phyloP scores from a whole-genome alignment of 1,140 invertebrate genomes.

The Aricia agestis region DNA sequence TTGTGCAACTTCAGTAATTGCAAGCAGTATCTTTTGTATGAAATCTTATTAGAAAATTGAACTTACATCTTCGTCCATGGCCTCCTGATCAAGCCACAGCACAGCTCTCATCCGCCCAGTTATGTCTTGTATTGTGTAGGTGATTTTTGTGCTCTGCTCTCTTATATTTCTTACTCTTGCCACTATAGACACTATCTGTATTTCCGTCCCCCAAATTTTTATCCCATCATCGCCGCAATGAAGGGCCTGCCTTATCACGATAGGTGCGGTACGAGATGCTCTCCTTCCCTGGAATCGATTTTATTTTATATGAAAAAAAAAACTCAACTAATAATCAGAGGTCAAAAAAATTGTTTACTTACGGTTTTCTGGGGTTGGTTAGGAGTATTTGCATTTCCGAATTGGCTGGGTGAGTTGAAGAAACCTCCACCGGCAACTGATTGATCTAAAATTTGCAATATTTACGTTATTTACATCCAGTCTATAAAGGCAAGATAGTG shows the following conservation, averaged over 20 bases:
- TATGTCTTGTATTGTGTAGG: constrained; percentile 80
- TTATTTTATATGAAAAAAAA: neutral
- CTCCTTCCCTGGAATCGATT: constrained; percentile 51
- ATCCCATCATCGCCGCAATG: constrained; percentile 77
- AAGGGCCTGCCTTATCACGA: constrained; percentile 78
- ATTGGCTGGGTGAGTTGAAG: constrained; percentile 67
- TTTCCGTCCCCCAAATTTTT: constrained; percentile 75
- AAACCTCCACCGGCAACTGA: constrained; percentile 66
- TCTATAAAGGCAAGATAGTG: too few relatives aligned
- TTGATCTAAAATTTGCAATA: constrained; percentile 55
- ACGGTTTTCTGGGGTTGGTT: constrained; percentile 66
- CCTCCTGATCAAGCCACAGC: constrained; percentile 76
- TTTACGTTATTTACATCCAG: neutral
- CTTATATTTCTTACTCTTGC: constrained; percentile 78
- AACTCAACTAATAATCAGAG: neutral
- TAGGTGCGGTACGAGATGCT: constrained; percentile 73
- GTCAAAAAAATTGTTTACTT: constrained; percentile 27
- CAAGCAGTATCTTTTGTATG: too few relatives aligned
- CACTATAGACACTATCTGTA: constrained; percentile 77
- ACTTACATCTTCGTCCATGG: constrained; percentile 69
- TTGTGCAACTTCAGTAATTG: too few relatives aligned
- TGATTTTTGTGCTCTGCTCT: constrained; percentile 79
- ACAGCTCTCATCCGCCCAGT: constrained; percentile 78
- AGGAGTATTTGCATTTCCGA: constrained; percentile 65
- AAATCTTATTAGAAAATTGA: neutral